Conservation (phyloP, 1,140 invertebrate species). For the Ptiloglossa arizonensis region DNA sequence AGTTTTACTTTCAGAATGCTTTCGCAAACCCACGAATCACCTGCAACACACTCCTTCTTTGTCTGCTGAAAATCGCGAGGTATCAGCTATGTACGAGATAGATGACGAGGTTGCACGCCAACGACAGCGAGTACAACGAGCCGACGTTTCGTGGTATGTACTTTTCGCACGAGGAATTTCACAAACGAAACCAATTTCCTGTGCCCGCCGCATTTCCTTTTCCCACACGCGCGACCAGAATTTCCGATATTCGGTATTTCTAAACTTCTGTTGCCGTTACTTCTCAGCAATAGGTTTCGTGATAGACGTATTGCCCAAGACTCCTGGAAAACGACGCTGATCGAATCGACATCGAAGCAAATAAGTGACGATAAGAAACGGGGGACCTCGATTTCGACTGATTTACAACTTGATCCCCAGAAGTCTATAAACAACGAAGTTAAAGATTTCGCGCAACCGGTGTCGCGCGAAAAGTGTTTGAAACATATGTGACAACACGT, state of each 20-base stretch:
- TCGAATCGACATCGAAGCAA: constrained; percentile 2
- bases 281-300: constrained; percentile 15
- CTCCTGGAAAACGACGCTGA: constrained; percentile 13
- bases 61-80: background rate
- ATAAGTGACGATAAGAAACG: background rate
- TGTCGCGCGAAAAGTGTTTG: too few relatives aligned
- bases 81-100: constrained; percentile 13
- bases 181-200: constrained; percentile 69
- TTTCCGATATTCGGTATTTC: constrained; percentile 45
- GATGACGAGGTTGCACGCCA: constrained; percentile 16
- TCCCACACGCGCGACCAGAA: constrained; percentile 15
- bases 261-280: constrained; percentile 11
- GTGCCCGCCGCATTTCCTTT: constrained; percentile 39
- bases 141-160: constrained; percentile 13
- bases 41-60: constrained; percentile 6
- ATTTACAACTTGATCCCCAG: background rate
- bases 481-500: too few relatives aligned
- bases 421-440: too few relatives aligned
- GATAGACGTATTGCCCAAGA: constrained; percentile 33
- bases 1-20: background rate
- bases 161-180: constrained; percentile 60
- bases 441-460: too few relatives aligned
- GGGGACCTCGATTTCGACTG: too few relatives aligned
- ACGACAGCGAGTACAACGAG: background rate
- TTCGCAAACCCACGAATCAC: constrained; percentile 7